Evolutionary conservation across 2,888 invertebrate species (phyloP).

Genomic region (Ormyrus rosae): DNA sequence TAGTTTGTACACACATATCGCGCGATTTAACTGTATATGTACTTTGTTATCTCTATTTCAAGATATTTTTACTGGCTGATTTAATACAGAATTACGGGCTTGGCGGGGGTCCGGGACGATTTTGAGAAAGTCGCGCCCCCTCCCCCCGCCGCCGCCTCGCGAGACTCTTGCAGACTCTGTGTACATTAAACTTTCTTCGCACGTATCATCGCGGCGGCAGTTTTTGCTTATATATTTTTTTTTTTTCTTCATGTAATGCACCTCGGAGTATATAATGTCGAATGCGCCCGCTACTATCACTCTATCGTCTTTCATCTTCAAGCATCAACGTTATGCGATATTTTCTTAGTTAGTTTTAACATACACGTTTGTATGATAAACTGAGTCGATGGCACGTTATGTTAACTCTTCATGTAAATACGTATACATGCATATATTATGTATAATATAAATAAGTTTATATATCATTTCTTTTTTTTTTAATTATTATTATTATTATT

Average conservation of each 20-base stretch:
- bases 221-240: conserved; percentile 39
- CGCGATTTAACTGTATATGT: conserved; percentile 51
- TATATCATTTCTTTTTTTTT: conserved; percentile 60
- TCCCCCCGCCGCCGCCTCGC: background rate
- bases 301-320: conserved; percentile 53
- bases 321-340: conserved; percentile 46
- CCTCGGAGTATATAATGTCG: conserved; percentile 36
- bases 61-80: conserved; percentile 36
- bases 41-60: conserved; percentile 51
- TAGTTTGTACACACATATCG: conserved; percentile 55
- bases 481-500: conserved; percentile 57
- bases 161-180: background rate
- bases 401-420: conserved; percentile 73
- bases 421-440: conserved; percentile 66
- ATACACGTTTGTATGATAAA: conserved; percentile 67
- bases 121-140: conserved; percentile 17
- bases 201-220: conserved; percentile 32
- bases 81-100: conserved; percentile 9
- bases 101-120: background rate
- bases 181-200: conserved; percentile 38
- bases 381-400: conserved; percentile 70
- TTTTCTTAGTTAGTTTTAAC: conserved; percentile 66
- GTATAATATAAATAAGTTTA: conserved; percentile 70
- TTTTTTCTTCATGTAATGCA: conserved; percentile 43
- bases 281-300: conserved; percentile 52